Base-by-base conservation (phyloP, 2,888 invertebrate genomes). In the Microctonus brassicae region DNA sequence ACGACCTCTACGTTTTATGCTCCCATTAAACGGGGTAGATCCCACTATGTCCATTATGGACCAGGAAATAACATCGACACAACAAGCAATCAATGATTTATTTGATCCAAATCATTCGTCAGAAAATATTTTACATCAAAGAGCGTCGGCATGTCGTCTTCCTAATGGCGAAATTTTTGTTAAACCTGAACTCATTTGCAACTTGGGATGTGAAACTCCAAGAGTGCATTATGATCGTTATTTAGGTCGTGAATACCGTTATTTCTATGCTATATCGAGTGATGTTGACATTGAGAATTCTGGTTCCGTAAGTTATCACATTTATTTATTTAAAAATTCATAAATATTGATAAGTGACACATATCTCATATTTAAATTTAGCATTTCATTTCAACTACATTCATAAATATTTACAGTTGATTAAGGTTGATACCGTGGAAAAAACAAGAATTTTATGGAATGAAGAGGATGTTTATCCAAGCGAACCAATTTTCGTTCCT, bases 251-350 rank as follows among this genome's bases (percentile, higher is more conserved):
- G 91, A 92, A 1, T 97, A 97, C 86, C 90, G 92, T 78, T 97
- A 94, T 84, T 96, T 95, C 84, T 98, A 97, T 84, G 97, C 95
- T 0, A 96, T 96, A 73, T 94, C 95, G 76, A 93, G 95, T 3
- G 96, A 96, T 81, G 91, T 92, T 0, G 91, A 91, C 79, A 90
- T 92, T 6, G 90, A 91, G 1, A 93, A 94, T 87, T 95, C 96
- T 4, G 96, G 96, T 83, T 92, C 93, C 79, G 95, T 91, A 86
- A 85, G 85, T 60, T 20, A n/a, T n/a, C n/a, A n/a, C n/a, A n/a
- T n/a, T n/a, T n/a, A n/a, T n/a, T n/a, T n/a, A n/a, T n/a, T n/a
- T n/a, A n/a, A n/a, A n/a, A n/a, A n/a, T n/a, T n/a, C n/a, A n/a
- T n/a, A n/a, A n/a, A n/a, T n/a, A n/a, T n/a, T n/a, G n/a, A n/a